A percentile compares a stretch with the other conserved stretches of the same genome.
These are phyloP conservation scores for Macrophya alboannulata DNA, from an alignment of 2,888 invertebrate genomes.

Conservation along the genomic window DNA sequence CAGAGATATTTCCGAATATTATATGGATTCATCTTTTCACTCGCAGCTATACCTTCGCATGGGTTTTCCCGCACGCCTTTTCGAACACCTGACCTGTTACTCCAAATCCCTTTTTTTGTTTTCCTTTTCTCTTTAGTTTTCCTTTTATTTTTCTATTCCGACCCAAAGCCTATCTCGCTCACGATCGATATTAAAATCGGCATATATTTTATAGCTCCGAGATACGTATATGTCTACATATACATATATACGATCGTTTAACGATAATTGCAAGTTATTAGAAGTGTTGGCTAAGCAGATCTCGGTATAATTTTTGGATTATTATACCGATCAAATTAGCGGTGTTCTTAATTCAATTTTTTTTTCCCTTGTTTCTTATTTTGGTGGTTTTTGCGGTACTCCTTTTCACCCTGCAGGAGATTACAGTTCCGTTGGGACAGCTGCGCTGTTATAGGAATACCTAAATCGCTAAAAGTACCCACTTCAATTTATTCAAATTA, in stretches of 20 bases:
- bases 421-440: neutral
- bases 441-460: neutral
- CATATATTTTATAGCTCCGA: neutral
- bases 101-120: neutral
- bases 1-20: slow-evolving; percentile 50
- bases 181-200: neutral
- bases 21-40: slow-evolving; percentile 34
- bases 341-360: neutral
- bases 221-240: neutral
- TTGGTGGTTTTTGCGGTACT: neutral
- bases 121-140: neutral
- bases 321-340: neutral
- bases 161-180: neutral
- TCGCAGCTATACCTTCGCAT: neutral
- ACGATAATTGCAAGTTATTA: slow-evolving; percentile 43
- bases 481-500: neutral
- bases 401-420: neutral
- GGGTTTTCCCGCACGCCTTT: slow-evolving; percentile 23
- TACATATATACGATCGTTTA: slow-evolving; percentile 14
- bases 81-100: slow-evolving; percentile 39
- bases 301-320: neutral
- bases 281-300: neutral
- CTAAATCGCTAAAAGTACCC: neutral
- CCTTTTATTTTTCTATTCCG: neutral
- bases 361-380: too few relatives aligned